phyloP scores from a whole-genome alignment of 2,113 vertebrate species.

The Amblyornis subalaris region DNA sequence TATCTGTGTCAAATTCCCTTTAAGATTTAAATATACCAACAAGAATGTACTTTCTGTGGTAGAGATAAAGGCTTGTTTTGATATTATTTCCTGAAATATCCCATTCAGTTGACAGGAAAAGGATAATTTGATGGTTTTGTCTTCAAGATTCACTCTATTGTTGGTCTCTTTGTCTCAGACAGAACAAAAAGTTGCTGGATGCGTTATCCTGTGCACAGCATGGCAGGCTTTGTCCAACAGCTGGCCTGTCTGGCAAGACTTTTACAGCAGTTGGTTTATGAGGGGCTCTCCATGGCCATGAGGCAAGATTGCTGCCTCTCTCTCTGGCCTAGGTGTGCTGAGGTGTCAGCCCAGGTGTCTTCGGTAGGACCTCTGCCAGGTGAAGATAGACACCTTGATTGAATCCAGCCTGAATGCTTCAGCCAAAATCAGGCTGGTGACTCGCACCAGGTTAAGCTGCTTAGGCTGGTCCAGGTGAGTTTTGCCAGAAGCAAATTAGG shows the following conservation, averaged over 20 bases:
- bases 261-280: background rate
- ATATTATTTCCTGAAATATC: background rate
- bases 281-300: background rate
- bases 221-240: background rate
- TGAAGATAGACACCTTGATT: background rate
- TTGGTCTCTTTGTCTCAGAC: background rate
- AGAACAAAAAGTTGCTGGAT: background rate
- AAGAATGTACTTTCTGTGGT: background rate
- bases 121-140: background rate
- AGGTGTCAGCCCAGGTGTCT: background rate
- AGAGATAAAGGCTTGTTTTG: background rate
- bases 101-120: background rate
- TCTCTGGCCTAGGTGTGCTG: background rate
- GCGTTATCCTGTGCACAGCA: background rate
- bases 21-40: background rate
- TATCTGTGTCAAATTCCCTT: background rate
- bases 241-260: background rate
- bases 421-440: background rate
- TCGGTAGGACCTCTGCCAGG: background rate
- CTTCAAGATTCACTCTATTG: background rate
- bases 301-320: background rate
- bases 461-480: background rate
- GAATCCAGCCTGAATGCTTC: background rate
- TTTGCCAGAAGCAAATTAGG: background rate
- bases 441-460: background rate